Base-by-base conservation (phyloP, 2,113 vertebrate genomes). In the Hippoglossus stenolepis region DNA sequence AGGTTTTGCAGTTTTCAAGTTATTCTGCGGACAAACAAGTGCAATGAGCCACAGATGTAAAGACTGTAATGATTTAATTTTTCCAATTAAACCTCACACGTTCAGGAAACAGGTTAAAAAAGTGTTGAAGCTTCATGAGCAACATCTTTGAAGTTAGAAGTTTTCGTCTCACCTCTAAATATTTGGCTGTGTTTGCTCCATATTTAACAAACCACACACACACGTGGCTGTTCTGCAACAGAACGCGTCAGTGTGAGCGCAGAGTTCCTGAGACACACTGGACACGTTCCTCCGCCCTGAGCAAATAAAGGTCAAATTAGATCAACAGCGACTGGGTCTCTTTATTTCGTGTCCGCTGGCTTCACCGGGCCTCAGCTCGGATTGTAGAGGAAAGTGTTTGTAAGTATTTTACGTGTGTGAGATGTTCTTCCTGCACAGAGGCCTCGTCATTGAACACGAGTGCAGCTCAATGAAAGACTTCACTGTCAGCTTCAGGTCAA, bases 181-280 rank as follows among this genome's bases (percentile, higher is more conserved):
- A 90, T 74, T 90, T 90, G 68, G 1, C 47, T 3, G 17, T 84
- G 43, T 88, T 88, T 89, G 78, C 89, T 77, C 85, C 73, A 54
- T 6, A 70, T 61, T 28, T 0, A 68, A 79, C 79, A 82, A 79
- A 81, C 61, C 69, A 5, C 0, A 56, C 69, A 5, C 0, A 56
- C 26, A 65, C 62, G 80, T 18, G 68, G 59, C 65, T 6, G 61
- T 62, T 66, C 38, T 58, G 72, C 38, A 59, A 56, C 68, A 18
- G 45, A 18, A 47, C 5, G 5, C 12, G 10, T 35, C 17, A 10
- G 57, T 24, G 57, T 24, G 35, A 65, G 57, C 51, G 38, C 57
- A 26, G 68, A 1, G 24, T 2, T 63, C 10, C 65, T 0, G 21
- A 61, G 58, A 54, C 10, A 43, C 35, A 38, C 40, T 13, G 74